These are phyloP conservation scores for Erebia aethiops DNA, from an alignment of 2,888 invertebrate species.

Conservation along the genomic window DNA sequence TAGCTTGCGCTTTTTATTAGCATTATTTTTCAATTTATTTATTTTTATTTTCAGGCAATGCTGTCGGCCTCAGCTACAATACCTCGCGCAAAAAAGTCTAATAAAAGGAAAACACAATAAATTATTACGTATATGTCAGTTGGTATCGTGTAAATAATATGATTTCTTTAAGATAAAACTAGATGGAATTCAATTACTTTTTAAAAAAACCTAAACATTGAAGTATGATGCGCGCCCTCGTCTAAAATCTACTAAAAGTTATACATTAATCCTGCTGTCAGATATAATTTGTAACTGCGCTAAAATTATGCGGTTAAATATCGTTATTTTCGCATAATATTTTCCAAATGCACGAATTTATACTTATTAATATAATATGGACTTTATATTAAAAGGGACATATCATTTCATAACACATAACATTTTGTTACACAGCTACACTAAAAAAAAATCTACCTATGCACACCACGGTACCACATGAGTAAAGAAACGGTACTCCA, in stretches of 20 bases:
- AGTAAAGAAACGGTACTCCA: neutral
- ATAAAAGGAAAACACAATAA: constrained; percentile 86
- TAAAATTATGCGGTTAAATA: neutral
- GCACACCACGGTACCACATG: too few species aligned
- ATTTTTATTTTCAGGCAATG: constrained; percentile 85
- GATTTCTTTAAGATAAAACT: neutral
- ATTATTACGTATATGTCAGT: constrained; percentile 29
- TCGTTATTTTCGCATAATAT: neutral
- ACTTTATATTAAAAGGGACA: neutral
- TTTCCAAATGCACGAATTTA: neutral
- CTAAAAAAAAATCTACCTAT: too few species aligned
- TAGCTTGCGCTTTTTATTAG: constrained; percentile 38
- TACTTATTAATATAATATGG: neutral
- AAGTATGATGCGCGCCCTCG: too few species aligned
- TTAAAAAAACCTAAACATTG: neutral
- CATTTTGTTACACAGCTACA: neutral
- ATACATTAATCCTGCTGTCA: too few species aligned
- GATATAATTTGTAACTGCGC: too few species aligned
- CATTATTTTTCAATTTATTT: constrained; percentile 52
- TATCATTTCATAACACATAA: constrained; percentile 2
- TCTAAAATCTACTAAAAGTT: too few species aligned
- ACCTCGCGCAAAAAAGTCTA: constrained; percentile 88
- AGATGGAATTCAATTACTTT: neutral
- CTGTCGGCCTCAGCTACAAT: constrained; percentile 87
- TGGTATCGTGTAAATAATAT: constrained; percentile 2